phyloP scores from a whole-genome alignment of 2,888 invertebrate genomes.

The Bibio marci region DNA sequence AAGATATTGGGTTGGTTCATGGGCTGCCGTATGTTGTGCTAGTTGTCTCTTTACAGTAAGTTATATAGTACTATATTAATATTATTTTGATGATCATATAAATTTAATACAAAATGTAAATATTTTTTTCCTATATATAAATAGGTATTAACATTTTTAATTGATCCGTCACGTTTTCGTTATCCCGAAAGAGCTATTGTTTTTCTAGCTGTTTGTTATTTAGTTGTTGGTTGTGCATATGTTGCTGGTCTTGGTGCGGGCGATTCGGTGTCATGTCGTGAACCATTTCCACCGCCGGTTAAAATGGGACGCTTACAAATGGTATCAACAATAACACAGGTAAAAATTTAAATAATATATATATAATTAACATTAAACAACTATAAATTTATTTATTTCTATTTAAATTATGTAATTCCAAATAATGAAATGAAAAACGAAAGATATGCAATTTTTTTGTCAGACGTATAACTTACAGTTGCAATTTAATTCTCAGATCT shows the following conservation, averaged over 20 bases:
- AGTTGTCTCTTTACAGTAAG: constrained; percentile 76
- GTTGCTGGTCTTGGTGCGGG: constrained; percentile 71
- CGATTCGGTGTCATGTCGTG: constrained; percentile 67
- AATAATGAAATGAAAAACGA: too few relatives aligned
- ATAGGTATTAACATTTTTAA: constrained; percentile 73
- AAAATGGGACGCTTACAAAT: constrained; percentile 53
- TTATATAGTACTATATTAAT: constrained; percentile 6
- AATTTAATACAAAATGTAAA: too few relatives aligned
- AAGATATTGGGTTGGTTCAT: constrained; percentile 81
- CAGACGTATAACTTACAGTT: too few relatives aligned
- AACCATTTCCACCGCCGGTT: constrained; percentile 56
- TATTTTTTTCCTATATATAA: constrained; percentile 8
- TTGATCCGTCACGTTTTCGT: constrained; percentile 87
- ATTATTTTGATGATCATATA: too few relatives aligned
- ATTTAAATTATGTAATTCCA: too few relatives aligned
- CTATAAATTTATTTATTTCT: too few relatives aligned
- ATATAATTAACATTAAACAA: too few relatives aligned
- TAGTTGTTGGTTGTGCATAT: constrained; percentile 87
- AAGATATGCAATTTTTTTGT: too few relatives aligned
- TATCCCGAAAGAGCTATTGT: constrained; percentile 98
- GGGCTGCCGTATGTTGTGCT: constrained; percentile 76
- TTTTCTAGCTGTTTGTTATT: constrained; percentile 88
- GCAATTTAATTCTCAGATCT: too few relatives aligned
- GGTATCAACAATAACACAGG: constrained; percentile 75
- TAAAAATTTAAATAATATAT: too few relatives aligned